Conservation (phyloP, 2,113 vertebrate species). For the Merops nubicus region DNA sequence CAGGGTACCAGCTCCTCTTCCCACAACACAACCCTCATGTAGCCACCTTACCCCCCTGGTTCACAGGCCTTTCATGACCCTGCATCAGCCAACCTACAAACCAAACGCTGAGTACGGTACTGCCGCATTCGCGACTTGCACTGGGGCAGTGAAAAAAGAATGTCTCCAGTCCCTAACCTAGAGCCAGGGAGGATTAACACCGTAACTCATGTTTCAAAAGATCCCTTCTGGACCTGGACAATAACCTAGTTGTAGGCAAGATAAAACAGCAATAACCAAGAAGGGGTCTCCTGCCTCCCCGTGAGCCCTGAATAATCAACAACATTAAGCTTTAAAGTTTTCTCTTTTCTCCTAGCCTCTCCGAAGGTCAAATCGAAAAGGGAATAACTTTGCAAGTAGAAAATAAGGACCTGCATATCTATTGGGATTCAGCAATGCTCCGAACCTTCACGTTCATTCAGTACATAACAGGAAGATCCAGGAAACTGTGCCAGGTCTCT, state of each 20-base stretch:
- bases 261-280: not conserved
- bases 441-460: not conserved
- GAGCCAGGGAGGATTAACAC: not conserved
- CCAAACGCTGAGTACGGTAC: not conserved
- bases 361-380: not conserved
- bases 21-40: not conserved
- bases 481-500: not conserved
- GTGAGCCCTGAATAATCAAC: not conserved
- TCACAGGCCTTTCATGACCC: not conserved
- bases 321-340: accelerated
- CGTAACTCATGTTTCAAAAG: not conserved
- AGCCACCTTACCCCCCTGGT: not conserved
- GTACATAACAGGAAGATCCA: not conserved
- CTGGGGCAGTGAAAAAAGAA: not conserved
- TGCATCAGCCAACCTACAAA: not conserved
- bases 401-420: not conserved
- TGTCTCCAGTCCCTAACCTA: not conserved
- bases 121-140: not conserved
- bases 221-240: not conserved
- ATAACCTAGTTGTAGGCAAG: not conserved
- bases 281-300: not conserved
- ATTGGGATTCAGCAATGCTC: not conserved
- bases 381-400: not conserved
- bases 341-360: not conserved
- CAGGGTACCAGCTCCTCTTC: not conserved